phyloP scores from a whole-genome alignment of 2,113 vertebrate species.

The Lophochroa leadbeateri region DNA sequence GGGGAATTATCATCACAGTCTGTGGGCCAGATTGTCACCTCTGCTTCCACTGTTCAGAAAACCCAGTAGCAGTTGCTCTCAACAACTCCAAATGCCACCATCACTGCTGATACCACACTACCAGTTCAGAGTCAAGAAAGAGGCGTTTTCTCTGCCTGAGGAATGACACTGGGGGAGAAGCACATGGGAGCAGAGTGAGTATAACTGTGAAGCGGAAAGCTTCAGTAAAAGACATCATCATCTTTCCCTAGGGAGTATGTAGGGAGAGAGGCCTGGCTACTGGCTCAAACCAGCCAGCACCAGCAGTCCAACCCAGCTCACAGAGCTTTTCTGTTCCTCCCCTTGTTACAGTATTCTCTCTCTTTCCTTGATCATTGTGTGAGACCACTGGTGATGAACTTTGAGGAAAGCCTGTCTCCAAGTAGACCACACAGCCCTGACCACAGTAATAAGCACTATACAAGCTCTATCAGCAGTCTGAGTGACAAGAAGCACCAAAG shows the following conservation, averaged over 20 bases:
- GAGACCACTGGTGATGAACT: no score
- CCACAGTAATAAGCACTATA: not conserved
- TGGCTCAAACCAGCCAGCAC: not conserved
- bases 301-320: not conserved
- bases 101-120: fast-evolving
- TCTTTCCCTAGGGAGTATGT: fast-evolving
- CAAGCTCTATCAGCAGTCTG: not conserved
- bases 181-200: fast-evolving
- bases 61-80: not conserved
- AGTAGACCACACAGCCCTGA: fast-evolving
- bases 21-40: not conserved
- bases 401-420: not conserved
- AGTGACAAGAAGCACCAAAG: not conserved
- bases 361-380: not conserved
- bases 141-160: not conserved
- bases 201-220: not conserved
- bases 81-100: not conserved
- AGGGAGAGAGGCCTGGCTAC: not conserved
- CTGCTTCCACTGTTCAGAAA: not conserved
- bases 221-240: not conserved
- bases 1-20: not conserved
- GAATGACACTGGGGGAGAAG: fast-evolving
- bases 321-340: not conserved
- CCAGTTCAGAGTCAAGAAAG: not conserved
- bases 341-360: not conserved